Base-by-base conservation (phyloP, 2,113 vertebrate genomes). In the Rhea pennata region DNA sequence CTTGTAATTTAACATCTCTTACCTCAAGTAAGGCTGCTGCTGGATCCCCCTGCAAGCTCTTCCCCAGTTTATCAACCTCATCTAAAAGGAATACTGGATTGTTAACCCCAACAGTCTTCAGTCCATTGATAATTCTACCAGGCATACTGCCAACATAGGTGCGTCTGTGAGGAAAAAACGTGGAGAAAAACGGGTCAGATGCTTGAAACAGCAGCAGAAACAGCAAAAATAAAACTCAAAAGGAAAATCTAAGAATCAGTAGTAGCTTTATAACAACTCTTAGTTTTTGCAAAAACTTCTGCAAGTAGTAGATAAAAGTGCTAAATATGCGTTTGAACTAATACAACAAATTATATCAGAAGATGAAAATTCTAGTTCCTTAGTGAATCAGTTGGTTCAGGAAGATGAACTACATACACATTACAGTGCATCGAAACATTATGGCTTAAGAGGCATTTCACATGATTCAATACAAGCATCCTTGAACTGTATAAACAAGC, bases 101-200 rank as follows among this genome's bases (percentile, higher is more conserved):
- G 97, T 99, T 99, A 23, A 99, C 99, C 0, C 98, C 99, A 3
- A 99, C 99, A 1, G 98, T 99, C 98, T 99, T 99, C 94, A 99
- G 95, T 5, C 99, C 99, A 11, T 99, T 99, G 97, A 99, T 99
- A 87, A 99, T 99, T 50, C 99, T 98, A 6, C 99, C 99, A 1
- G 99, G 99, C 99, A 99, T 99, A 88, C 99, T 99, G 81, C 99
- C 99, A 5, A 99, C 99, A 2, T 99, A 99, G 19, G 99, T 99
- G 29, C 99, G 98, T 48, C 99, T 99, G 81, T 1, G 72, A 79
- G 20, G 66, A 56, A 70, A 2, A 91, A 36, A 64, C 0, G 3
- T 7, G 22, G 44, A 44, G 12, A 89, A 39, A 76, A 5, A 48
- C 27, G 15, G 17, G 5, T 31, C 6, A 0, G 27, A 53, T 1